Evolutionary conservation across 2,888 invertebrate species (phyloP).

Genomic region (Branchipolynoe longqiensis): DNA sequence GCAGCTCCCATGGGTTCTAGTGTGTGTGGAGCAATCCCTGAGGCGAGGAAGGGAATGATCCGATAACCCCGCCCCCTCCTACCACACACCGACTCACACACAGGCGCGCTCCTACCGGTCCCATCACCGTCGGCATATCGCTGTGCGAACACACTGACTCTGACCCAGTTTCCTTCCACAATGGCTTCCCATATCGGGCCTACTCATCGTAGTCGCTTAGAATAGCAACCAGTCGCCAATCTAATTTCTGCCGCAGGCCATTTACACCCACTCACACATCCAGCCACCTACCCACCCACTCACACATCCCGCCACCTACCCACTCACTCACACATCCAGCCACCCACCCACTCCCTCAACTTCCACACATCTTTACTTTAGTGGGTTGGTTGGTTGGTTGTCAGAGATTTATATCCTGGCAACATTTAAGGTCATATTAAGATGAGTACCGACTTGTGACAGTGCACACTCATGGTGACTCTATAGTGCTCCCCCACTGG

Average conservation of each 20-base stretch:
- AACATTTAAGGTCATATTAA: no score
- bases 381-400: no score
- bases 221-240: neutral
- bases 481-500: no score
- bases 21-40: no score
- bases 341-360: no score
- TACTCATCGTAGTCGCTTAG: neutral
- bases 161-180: constrained; percentile 21
- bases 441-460: no score
- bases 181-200: constrained; percentile 12
- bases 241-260: constrained; percentile 1
- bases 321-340: neutral
- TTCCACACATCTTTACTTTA: no score
- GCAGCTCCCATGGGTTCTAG: no score
- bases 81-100: neutral
- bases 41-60: no score
- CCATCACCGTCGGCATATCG: constrained; percentile 2
- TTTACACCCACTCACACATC: neutral
- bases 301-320: neutral
- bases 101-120: no score
- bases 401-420: no score
- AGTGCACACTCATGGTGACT: no score
- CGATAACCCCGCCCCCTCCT: constrained; percentile 1
- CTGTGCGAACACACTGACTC: constrained; percentile 7
- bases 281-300: neutral